Evolutionary conservation across 2,888 invertebrate species (phyloP).

Genomic region (Spodoptera littoralis): DNA sequence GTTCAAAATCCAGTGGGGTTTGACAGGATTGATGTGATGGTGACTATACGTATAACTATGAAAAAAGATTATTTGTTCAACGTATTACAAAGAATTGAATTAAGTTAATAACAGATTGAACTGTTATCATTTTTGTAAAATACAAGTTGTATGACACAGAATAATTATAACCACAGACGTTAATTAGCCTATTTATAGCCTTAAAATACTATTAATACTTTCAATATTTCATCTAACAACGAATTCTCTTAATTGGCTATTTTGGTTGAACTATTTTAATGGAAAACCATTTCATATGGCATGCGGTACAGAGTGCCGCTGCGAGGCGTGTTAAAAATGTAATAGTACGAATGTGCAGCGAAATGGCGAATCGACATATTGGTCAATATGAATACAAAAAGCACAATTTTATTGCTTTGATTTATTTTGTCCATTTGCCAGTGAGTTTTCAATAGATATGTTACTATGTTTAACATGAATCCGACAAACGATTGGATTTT

Average conservation of each 20-base stretch:
- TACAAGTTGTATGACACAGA: too few relatives aligned
- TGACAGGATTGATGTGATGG: too few relatives aligned
- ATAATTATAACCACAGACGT: too few relatives aligned
- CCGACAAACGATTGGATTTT: not conserved
- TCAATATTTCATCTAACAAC: conserved; percentile 25
- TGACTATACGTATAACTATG: too few relatives aligned
- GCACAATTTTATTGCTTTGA: conserved; percentile 20
- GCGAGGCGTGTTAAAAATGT: conserved; percentile 33
- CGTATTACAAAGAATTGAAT: too few relatives aligned
- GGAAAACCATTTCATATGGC: conserved; percentile 20
- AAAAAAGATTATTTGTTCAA: too few relatives aligned
- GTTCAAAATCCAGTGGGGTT: too few relatives aligned
- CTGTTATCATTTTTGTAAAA: too few relatives aligned
- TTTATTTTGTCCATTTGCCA: conserved; percentile 21
- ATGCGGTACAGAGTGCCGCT: conserved; percentile 21
- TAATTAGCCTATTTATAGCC: too few relatives aligned
- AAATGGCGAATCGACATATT: conserved; percentile 28
- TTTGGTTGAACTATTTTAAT: conserved; percentile 28
- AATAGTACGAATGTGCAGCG: conserved; percentile 39
- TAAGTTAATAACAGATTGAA: too few relatives aligned
- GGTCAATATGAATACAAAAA: conserved; percentile 26
- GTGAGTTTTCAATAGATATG: conserved; percentile 11
- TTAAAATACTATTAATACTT: conserved; percentile 4
- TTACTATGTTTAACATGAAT: conserved; percentile 8
- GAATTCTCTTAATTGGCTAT: conserved; percentile 19